Base-by-base conservation (phyloP, 2,888 invertebrate species). In the Arctia plantaginis region DNA sequence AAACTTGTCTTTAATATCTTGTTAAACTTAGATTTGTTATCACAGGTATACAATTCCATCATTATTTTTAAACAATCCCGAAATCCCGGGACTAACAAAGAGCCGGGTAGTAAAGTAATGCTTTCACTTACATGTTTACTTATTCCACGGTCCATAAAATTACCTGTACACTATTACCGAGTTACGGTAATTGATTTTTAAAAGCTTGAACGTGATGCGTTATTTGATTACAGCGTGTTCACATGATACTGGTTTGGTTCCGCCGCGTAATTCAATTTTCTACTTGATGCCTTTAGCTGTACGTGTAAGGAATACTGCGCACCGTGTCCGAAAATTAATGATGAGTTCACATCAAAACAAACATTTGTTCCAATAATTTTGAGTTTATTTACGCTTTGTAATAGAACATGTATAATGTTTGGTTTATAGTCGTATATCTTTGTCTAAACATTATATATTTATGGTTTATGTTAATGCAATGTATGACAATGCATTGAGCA, bases 271-370 rank as follows among this genome's bases (percentile, higher is more conserved):
- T 90, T 89, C 87, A 88, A 92, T 92, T 92, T 90, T 87, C 91
- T 90, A 91, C 89, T 84, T 82, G 86, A 87, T 90, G 87, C 88
- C 87, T 89, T 91, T 86, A 90, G 85, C 87, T 88, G 89, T 90
- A 91, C 89, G 91, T 89, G 90, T 87, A 88, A 88, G 88, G 89
- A 92, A 92, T 92, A 85, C 85, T 84, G 89, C 91, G 91, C 85
- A 91, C 92, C 93, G 90, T 90, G 87, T 89, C 91, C 86, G 89
- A 91, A 88, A 88, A 90, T 89, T 92, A 92, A 92, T 93, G 86
- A 91, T 89, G 80, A 86, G 84, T 87, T 87, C 82, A 87, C 84
- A 84, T 87, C 86, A 86, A 88, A 83, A 87, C 87, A 90, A 92
- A 92, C 90, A 89, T 91, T 88, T 89, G 83, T 85, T 86, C 82